Conservation (phyloP, 2,888 invertebrate genomes). For the Anodontia alba region DNA sequence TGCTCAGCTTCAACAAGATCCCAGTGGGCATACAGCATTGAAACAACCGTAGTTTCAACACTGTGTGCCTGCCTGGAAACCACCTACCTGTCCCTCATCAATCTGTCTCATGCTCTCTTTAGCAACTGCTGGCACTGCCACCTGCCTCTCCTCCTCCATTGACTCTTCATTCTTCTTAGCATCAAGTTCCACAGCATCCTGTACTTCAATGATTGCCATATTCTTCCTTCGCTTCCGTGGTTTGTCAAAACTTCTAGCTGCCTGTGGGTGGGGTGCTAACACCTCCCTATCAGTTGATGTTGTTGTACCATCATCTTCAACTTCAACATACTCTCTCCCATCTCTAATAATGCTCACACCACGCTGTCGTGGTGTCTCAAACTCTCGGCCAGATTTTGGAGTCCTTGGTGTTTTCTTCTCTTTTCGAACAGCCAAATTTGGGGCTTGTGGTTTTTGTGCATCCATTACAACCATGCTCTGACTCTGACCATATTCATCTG, state of each 20-base stretch:
- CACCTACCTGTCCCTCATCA: conserved; percentile 75
- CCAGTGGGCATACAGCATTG: no score
- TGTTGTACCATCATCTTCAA: conserved; percentile 52
- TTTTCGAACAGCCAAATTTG: conserved; percentile 29
- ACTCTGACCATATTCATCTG: conserved; percentile 57
- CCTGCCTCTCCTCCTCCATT: conserved; percentile 66
- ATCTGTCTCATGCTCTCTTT: conserved; percentile 67
- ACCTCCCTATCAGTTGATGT: not conserved
- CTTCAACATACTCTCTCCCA: conserved; percentile 55
- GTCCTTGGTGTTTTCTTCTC: conserved; percentile 46
- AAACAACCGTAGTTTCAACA: no score
- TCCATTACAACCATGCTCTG: conserved; percentile 71
- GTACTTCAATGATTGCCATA: conserved; percentile 76
- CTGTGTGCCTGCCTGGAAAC: no score
- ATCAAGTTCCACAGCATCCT: conserved; percentile 73
- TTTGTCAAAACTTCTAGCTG: conserved; percentile 34
- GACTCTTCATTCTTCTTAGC: conserved; percentile 62
- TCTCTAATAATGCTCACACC: conserved; percentile 46
- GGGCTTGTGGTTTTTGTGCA: conserved; percentile 65
- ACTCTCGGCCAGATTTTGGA: conserved; percentile 46
- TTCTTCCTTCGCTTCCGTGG: conserved; percentile 51
- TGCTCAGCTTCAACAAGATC: no score
- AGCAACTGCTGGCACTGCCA: conserved; percentile 69
- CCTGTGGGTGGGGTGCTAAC: conserved; percentile 9
- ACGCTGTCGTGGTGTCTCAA: conserved; percentile 51